These are phyloP conservation scores for Orcinus orca DNA, from an alignment of 2,113 vertebrate genomes.

Conservation along the genomic window DNA sequence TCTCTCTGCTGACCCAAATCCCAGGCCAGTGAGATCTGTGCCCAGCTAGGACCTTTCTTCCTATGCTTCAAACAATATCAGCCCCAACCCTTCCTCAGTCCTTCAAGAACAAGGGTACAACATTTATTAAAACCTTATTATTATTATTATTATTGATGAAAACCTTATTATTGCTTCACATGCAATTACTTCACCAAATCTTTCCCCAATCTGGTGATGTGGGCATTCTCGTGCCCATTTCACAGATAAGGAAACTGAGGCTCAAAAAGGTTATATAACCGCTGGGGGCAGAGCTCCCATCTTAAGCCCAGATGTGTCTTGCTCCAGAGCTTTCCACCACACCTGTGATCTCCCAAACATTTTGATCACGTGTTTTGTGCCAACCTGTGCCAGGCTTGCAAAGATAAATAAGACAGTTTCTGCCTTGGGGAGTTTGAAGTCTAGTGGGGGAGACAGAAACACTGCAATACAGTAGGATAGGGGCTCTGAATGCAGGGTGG, in stretches of 20 bases:
- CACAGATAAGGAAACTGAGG: conserved; percentile 30
- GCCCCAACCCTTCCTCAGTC: not conserved
- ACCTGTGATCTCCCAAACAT: not conserved
- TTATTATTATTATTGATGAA: not conserved
- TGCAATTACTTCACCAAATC: not conserved
- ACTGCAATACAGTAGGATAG: not conserved
- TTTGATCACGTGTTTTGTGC: not conserved
- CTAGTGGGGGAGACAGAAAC: not conserved
- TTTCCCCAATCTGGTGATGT: not conserved
- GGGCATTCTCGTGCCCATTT: not conserved
- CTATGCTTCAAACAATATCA: not conserved
- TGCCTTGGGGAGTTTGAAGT: not conserved
- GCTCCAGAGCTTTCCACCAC: not conserved
- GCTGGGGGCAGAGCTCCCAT: not conserved
- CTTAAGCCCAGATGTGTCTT: not conserved
- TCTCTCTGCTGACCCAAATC: conserved; percentile 42
- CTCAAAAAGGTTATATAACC: not conserved
- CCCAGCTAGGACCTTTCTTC: not conserved
- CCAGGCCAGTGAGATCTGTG: not conserved
- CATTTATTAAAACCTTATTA: not conserved
- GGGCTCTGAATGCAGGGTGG: not conserved
- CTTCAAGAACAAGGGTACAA: not conserved
- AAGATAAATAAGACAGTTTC: not conserved
- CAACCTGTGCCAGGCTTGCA: not conserved
- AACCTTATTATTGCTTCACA: not conserved